Evolutionary conservation across 2,888 invertebrate genomes (phyloP).

Genomic region (Agrochola lychnidis): DNA sequence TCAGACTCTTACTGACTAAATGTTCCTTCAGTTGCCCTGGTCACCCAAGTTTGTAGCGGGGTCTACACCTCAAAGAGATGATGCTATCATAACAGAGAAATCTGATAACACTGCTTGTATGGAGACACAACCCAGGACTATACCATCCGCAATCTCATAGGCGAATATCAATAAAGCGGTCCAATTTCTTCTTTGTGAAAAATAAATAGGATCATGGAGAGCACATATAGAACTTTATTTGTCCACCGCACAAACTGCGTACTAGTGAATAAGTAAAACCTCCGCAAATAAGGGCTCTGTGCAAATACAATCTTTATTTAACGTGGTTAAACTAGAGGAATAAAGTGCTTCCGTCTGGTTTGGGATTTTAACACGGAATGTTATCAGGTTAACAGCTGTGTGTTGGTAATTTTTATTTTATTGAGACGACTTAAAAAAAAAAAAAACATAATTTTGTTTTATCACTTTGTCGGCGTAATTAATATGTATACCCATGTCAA

Average conservation of each 20-base stretch:
- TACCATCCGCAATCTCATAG: background rate
- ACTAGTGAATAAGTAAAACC: conserved; percentile 63
- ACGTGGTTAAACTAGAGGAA: conserved; percentile 45
- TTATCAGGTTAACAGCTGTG: background rate
- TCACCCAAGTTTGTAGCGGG: background rate
- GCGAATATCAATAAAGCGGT: conserved; percentile 40
- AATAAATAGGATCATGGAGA: conserved; percentile 53
- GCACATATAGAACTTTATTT: conserved; percentile 47
- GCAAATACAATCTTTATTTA: conserved; percentile 56
- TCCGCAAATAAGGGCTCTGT: conserved; percentile 59
- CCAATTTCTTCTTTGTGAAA: conserved; percentile 56
- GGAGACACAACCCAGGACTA: background rate
- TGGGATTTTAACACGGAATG: conserved; percentile 12
- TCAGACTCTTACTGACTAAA: too few species aligned
- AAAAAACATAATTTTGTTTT: too few species aligned
- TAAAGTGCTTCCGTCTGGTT: conserved; percentile 23
- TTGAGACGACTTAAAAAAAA: too few species aligned
- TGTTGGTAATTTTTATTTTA: background rate
- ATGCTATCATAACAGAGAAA: background rate
- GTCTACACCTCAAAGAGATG: background rate
- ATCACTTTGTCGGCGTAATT: too few species aligned
- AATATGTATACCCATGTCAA: too few species aligned
- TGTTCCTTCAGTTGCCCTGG: background rate
- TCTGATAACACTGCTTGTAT: background rate
- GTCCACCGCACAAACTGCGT: conserved; percentile 56